Percentiles rank a stretch among this genome's conserved stretches.
Evolutionary conservation across 92 coral and sea anemone species (phyloP).

Genomic region (Epizoanthus ramosus): DNA sequence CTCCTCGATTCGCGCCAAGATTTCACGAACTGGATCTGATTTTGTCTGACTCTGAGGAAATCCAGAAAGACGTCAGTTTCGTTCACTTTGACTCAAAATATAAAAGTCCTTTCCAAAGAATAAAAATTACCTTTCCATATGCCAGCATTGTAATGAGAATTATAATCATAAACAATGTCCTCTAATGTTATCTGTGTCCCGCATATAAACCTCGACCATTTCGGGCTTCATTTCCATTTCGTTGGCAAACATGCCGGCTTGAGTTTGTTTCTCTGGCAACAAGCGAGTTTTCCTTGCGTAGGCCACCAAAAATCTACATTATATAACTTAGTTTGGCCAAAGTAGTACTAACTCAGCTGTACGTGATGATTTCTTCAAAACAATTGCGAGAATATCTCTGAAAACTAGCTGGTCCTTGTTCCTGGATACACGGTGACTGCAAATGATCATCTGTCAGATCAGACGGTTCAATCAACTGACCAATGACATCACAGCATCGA

Average conservation of each 20-base stretch:
- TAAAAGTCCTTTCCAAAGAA: not conserved
- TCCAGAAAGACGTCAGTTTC: too few species aligned
- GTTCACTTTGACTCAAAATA: not conserved
- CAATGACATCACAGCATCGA: constrained; percentile 9
- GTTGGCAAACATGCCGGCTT: not conserved
- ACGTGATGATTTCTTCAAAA: too few species aligned
- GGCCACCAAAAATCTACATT: too few species aligned
- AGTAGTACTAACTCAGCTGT: too few species aligned
- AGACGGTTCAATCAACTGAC: not conserved
- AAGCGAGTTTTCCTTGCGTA: not conserved
- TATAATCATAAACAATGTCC: not conserved
- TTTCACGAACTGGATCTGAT: constrained; percentile 43
- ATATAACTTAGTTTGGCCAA: too few species aligned
- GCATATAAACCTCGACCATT: not conserved
- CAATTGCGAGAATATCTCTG: not conserved
- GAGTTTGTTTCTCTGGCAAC: not conserved
- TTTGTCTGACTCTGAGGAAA: constrained; percentile 20
- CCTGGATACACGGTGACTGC: not conserved
- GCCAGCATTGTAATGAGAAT: constrained; percentile 22
- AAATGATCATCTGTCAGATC: not conserved
- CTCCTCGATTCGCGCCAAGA: constrained; percentile 41
- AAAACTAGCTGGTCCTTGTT: not conserved
- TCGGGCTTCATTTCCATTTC: too few species aligned
- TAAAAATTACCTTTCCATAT: constrained; percentile 9
- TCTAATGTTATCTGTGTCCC: not conserved